Evolutionary conservation across 2,113 vertebrate genomes (phyloP).

Genomic region (Agelaius tricolor): DNA sequence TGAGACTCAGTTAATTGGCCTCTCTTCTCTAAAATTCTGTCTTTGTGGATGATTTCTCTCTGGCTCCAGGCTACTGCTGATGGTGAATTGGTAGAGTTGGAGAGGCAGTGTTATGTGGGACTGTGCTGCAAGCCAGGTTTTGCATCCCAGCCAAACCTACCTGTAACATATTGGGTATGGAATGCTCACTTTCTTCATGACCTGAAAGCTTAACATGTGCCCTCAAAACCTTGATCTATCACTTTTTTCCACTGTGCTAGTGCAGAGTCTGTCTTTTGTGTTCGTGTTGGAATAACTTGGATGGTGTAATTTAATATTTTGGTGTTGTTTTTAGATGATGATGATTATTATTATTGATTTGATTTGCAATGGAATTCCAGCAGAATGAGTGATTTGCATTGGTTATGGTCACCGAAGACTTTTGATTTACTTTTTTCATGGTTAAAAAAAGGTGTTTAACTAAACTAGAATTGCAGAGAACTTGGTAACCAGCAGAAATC

Average conservation of each 20-base stretch:
- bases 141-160: background rate
- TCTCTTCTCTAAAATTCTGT: background rate
- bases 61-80: background rate
- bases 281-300: background rate
- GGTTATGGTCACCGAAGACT: background rate
- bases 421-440: background rate
- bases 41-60: background rate
- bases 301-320: background rate
- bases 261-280: rapidly evolving
- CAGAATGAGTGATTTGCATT: background rate
- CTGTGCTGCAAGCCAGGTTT: background rate
- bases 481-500: background rate
- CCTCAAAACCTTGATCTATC: background rate
- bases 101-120: background rate
- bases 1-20: background rate
- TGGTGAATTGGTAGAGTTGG: background rate
- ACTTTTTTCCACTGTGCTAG: background rate
- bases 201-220: background rate
- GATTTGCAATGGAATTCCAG: background rate
- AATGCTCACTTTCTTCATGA: background rate
- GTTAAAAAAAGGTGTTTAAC: background rate
- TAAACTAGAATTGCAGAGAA: background rate
- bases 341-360: background rate
- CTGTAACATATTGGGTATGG: background rate
- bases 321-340: background rate